Percentiles rank a stretch among this genome's conserved stretches.
Evolutionary conservation across 2,888 invertebrate genomes (phyloP).

Genomic region (Stomorhina lunata): DNA sequence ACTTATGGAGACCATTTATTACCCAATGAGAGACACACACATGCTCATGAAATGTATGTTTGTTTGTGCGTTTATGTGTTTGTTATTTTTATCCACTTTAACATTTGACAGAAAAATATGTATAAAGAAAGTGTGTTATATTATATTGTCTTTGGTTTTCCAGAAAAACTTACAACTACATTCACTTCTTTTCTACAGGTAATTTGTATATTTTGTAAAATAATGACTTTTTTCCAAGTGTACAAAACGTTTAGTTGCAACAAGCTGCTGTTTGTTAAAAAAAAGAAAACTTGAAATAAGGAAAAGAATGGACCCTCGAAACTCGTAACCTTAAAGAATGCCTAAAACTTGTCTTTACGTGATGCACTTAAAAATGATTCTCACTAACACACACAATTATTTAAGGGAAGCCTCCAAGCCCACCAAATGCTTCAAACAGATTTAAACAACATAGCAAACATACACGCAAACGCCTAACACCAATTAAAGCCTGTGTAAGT

Average conservation of each 20-base stretch:
- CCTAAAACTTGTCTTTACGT: constrained; percentile 51
- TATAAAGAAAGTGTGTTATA: too few species aligned
- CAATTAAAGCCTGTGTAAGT: background rate
- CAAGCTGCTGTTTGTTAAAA: constrained; percentile 19
- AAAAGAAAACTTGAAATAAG: background rate
- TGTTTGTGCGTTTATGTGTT: too few species aligned
- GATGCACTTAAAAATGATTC: constrained; percentile 34
- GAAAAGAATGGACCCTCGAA: constrained; percentile 36
- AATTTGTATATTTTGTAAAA: too few species aligned
- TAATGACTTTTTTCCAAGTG: too few species aligned
- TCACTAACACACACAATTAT: constrained; percentile 20
- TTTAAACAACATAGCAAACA: constrained; percentile 1
- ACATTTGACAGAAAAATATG: too few species aligned
- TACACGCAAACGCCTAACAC: background rate
- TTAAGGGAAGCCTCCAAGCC: constrained; percentile 3
- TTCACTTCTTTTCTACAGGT: too few species aligned
- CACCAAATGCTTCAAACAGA: constrained; percentile 15
- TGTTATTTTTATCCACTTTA: too few species aligned
- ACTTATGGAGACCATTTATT: too few species aligned
- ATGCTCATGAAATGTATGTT: too few species aligned
- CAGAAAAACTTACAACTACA: too few species aligned
- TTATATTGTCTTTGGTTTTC: too few species aligned
- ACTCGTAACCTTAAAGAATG: constrained; percentile 54
- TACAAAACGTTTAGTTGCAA: constrained; percentile 40
- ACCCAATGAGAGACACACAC: too few species aligned